Evolutionary conservation across 2,888 invertebrate species (phyloP), one percentile per base, ranked within the genome.

Genomic region (Microchrysa polita): DNA sequence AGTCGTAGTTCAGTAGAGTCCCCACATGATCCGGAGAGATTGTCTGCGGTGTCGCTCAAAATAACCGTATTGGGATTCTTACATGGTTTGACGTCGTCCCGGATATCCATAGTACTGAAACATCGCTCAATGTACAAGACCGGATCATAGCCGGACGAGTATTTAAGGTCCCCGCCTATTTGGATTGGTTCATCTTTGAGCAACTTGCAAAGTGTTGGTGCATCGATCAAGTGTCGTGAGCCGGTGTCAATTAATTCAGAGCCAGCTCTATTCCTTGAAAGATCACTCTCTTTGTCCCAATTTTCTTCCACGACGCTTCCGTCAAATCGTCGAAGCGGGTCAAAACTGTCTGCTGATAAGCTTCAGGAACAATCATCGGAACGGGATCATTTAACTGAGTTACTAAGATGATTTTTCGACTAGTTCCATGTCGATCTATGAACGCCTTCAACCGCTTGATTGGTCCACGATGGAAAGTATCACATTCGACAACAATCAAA

Each of bases 401-500:
- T 16, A 63, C 23, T 1, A 67, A 52, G 16, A 67, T 52, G 4
- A 67, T 20, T 52, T 67, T 67, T 10, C 67, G 48, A 5, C 22
- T n/a, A 2, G 52, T 12, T 14, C 14, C 20, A 18, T n/a, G 20
- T 4, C 7, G 40, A n/a, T 53, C 16, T 12, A 63, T 7, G 4
- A 34, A 53, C 7, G 16, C 16, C n/a, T 23, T 59, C 23, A 59
- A 20, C 12, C 65, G 5, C 2, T 44, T 44, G 7, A 10, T 20
- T 5, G 20, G 34, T 5, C 27, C 22, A n/a, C 16, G 27, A 12
- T 34, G 9, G 16, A 20, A 18, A 9, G 12, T 9, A 34, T 34
- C n/a, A 22, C 53, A 53, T 16, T 67, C 67, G 18, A 67, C 14
- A 9, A 67, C 67, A n/a, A 67, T 1, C 18, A 67, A 53, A n/a